Percentiles rank a stretch among this genome's conserved stretches.
Evolutionary conservation across 1,140 invertebrate species (phyloP).

Genomic region (Drosophila sp.): DNA sequence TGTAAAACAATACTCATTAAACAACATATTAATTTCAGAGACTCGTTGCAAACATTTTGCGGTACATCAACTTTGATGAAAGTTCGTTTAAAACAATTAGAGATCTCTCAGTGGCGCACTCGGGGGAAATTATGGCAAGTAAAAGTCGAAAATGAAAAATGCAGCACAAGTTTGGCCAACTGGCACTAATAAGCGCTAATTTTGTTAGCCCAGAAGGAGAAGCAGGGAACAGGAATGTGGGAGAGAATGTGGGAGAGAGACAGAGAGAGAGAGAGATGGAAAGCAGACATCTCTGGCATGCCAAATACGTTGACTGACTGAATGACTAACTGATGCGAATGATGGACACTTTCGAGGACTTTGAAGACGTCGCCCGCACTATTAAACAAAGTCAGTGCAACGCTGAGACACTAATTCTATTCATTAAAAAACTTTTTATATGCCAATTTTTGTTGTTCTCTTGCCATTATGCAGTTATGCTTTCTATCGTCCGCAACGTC

Average conservation of each 20-base stretch:
- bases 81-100: constrained; percentile 78
- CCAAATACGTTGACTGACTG: constrained; percentile 48
- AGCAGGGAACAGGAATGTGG: constrained; percentile 11
- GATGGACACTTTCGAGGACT: constrained; percentile 48
- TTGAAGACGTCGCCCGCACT: constrained; percentile 61
- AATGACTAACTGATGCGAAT: constrained; percentile 18
- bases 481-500: constrained; percentile 20
- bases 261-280: neutral
- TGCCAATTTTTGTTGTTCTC: constrained; percentile 70
- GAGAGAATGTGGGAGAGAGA: neutral
- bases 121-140: constrained; percentile 67
- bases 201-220: constrained; percentile 67
- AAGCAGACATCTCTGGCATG: constrained; percentile 50
- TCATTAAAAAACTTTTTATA: constrained; percentile 83
- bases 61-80: constrained; percentile 54
- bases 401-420: constrained; percentile 78
- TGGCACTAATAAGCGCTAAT: constrained; percentile 82
- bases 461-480: constrained; percentile 56
- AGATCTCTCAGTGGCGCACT: constrained; percentile 51
- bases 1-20: constrained; percentile 56
- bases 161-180: constrained; percentile 70
- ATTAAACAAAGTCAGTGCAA: constrained; percentile 80
- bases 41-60: constrained; percentile 43
- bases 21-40: constrained; percentile 58
- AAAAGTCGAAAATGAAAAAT: constrained; percentile 47